These are phyloP conservation scores for Dufourea novaeangliae DNA, from an alignment of 1,140 invertebrate species.

Conservation along the genomic window DNA sequence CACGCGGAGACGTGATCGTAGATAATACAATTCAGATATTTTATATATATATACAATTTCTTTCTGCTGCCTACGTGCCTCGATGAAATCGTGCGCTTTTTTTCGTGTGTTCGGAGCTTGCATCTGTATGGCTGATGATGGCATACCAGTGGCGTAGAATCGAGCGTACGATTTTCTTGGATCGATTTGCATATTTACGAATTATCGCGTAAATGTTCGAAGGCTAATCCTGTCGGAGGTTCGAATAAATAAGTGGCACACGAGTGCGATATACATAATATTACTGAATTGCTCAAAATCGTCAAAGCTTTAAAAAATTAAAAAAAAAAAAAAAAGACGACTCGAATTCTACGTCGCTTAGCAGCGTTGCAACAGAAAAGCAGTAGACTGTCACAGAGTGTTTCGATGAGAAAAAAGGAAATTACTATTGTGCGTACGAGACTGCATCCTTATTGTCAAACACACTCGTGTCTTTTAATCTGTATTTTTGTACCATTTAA, in stretches of 20 bases:
- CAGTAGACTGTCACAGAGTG: constrained; percentile 16
- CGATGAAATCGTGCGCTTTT: constrained; percentile 42
- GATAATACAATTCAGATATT: not conserved
- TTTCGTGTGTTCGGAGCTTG: constrained; percentile 40
- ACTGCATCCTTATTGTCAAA: constrained; percentile 21
- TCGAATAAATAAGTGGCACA: no score
- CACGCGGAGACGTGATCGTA: constrained; percentile 31
- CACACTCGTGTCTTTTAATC: constrained; percentile 33
- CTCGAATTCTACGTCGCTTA: constrained; percentile 28
- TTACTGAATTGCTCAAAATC: not conserved
- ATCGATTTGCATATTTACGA: no score
- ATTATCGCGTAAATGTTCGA: not conserved
- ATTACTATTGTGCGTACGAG: constrained; percentile 12
- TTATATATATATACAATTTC: constrained; percentile 12
- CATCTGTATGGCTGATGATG: constrained; percentile 45
- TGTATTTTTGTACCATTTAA: constrained; percentile 65
- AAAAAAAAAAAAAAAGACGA: not conserved
- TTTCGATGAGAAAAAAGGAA: not conserved
- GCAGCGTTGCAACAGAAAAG: constrained; percentile 16
- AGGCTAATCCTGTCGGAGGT: no score
- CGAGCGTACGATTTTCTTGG: no score
- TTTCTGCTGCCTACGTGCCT: constrained; percentile 49
- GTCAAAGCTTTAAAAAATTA: not conserved
- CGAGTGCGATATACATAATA: no score
- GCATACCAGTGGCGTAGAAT: constrained; percentile 38